These are phyloP conservation scores for Oncorhynchus keta DNA, from an alignment of 2,113 vertebrate species.

Conservation along the genomic window DNA sequence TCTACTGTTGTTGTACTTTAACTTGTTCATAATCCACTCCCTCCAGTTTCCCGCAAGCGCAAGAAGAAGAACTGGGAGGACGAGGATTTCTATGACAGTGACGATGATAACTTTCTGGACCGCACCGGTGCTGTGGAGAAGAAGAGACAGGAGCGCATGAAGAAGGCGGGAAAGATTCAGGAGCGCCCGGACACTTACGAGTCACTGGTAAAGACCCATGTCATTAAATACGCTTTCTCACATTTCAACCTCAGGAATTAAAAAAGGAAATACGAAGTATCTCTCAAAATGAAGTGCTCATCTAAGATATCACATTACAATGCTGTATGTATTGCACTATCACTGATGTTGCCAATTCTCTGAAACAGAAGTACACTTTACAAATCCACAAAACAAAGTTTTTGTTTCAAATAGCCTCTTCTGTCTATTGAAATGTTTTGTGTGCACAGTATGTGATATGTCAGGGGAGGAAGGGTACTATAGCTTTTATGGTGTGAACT, in stretches of 20 bases:
- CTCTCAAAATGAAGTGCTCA: background rate
- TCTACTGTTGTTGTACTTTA: too few relatives aligned
- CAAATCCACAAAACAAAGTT: background rate
- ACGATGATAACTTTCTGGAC: slow-evolving; percentile 96
- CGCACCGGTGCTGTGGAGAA: slow-evolving; percentile 91
- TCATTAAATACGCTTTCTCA: too few relatives aligned
- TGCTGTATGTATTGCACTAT: too few relatives aligned
- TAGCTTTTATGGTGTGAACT: too few relatives aligned
- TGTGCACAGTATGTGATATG: background rate
- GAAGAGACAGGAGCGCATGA: slow-evolving; percentile 75
- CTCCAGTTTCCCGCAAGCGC: slow-evolving; percentile 90
- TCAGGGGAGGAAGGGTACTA: too few relatives aligned
- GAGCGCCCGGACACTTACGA: too few relatives aligned
- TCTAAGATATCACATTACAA: background rate
- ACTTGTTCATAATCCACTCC: too few relatives aligned
- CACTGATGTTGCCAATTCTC: background rate
- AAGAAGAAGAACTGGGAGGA: slow-evolving; percentile 76
- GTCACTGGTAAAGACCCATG: slow-evolving; percentile 73
- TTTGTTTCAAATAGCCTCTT: background rate
- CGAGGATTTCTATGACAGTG: slow-evolving; percentile 92
- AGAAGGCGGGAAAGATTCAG: too few relatives aligned
- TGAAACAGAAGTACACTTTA: background rate
- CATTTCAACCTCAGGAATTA: background rate
- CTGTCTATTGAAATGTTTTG: background rate
- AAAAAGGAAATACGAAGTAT: background rate